Percentiles rank a stretch among this genome's conserved stretches.
Evolutionary conservation across 2,113 vertebrate genomes (phyloP).

Genomic region (Myiozetetes cayanensis): DNA sequence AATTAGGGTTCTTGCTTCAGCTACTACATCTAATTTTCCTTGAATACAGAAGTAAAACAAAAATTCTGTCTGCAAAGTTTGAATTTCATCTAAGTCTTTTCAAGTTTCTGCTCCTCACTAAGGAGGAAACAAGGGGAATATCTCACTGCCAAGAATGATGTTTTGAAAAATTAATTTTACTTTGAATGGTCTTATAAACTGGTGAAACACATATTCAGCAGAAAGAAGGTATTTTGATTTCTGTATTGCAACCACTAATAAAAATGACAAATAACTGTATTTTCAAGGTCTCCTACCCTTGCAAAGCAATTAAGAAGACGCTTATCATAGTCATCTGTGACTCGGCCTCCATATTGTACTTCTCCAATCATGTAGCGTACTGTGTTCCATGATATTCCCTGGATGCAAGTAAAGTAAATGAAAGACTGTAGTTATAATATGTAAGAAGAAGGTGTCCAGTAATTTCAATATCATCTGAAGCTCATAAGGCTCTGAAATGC

Average conservation of each 20-base stretch:
- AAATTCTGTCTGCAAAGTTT: background rate
- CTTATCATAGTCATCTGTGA: conserved; percentile 81
- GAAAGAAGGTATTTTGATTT: background rate
- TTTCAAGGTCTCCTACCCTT: conserved; percentile 65
- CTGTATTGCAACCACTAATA: background rate
- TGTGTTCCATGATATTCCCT: conserved; percentile 78
- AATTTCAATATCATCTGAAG: background rate
- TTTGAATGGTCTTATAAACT: background rate
- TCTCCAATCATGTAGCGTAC: conserved; percentile 82
- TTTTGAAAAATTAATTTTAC: background rate
- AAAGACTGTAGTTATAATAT: background rate
- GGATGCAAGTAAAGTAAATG: background rate
- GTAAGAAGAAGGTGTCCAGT: background rate
- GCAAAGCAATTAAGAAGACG: conserved; percentile 81
- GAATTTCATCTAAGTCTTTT: background rate
- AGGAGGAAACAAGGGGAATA: background rate
- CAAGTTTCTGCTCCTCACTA: background rate
- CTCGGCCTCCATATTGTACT: conserved; percentile 80
- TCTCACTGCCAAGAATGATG: background rate
- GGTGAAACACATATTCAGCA: background rate
- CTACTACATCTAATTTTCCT: background rate
- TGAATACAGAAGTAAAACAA: background rate
- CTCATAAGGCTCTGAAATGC: background rate
- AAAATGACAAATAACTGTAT: background rate
- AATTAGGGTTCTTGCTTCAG: background rate